Conservation (phyloP, 2,888 invertebrate species). For the Hydropsyche betteni region DNA sequence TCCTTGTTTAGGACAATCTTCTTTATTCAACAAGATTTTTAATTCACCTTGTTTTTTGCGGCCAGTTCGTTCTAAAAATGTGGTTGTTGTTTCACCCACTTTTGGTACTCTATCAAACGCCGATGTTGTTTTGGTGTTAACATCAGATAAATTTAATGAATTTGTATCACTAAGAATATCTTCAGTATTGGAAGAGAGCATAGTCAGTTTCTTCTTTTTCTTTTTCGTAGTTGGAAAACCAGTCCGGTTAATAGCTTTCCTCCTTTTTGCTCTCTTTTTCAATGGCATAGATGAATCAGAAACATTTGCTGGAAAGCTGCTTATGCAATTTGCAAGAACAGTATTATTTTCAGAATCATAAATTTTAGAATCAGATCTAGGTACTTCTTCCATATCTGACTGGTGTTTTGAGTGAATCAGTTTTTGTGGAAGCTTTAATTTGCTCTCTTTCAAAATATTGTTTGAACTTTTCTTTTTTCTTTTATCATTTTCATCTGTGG, state of each 20-base stretch:
- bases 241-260: slow-evolving; percentile 84
- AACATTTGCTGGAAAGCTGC: slow-evolving; percentile 54
- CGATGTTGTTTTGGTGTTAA: slow-evolving; percentile 54
- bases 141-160: slow-evolving; percentile 23
- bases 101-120: slow-evolving; percentile 75
- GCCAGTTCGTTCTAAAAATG: slow-evolving; percentile 71
- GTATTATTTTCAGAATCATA: slow-evolving; percentile 55
- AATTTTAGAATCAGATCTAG: slow-evolving; percentile 51
- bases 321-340: slow-evolving; percentile 55
- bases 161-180: slow-evolving; percentile 49
- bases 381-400: slow-evolving; percentile 58
- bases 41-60: slow-evolving; percentile 61
- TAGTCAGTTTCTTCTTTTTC: slow-evolving; percentile 75
- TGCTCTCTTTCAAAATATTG: slow-evolving; percentile 63
- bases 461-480: slow-evolving; percentile 61
- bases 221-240: slow-evolving; percentile 87
- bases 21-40: slow-evolving; percentile 65
- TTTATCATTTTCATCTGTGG: slow-evolving; percentile 57
- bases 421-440: slow-evolving; percentile 62
- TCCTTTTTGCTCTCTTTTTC: slow-evolving; percentile 68
- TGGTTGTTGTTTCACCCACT: slow-evolving; percentile 73
- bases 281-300: slow-evolving; percentile 54
- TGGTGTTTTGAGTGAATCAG: slow-evolving; percentile 61
- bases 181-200: slow-evolving; percentile 46
- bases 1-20: slow-evolving; percentile 65